Conservation (phyloP, 2,888 invertebrate species). For the Acanthosepion pharaonis region DNA sequence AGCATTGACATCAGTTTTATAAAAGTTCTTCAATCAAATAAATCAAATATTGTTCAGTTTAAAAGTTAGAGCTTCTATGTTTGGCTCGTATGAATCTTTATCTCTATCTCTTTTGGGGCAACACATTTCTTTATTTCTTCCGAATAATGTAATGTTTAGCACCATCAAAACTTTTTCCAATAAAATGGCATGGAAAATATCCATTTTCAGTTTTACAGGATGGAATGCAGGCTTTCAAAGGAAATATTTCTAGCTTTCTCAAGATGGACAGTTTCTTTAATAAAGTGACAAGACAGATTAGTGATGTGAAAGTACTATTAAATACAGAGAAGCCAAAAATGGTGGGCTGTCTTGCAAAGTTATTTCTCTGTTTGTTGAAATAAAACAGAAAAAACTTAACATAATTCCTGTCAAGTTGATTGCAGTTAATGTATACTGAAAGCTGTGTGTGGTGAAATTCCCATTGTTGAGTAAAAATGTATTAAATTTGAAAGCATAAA, state of each 20-base stretch:
- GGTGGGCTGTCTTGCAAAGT: not conserved
- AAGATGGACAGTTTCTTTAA: slow-evolving; percentile 18
- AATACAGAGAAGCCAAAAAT: not conserved
- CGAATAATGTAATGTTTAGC: too few species aligned
- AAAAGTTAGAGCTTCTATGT: too few species aligned
- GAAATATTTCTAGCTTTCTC: not conserved
- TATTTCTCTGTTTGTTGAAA: not conserved
- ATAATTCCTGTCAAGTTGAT: not conserved
- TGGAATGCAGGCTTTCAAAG: not conserved
- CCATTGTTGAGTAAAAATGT: too few species aligned
- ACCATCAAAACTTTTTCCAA: too few species aligned
- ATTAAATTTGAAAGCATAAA: not conserved
- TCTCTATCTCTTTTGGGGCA: too few species aligned
- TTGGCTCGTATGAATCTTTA: too few species aligned
- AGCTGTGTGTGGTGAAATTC: not conserved
- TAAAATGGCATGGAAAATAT: not conserved
- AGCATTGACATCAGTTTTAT: too few species aligned
- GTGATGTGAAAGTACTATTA: not conserved
- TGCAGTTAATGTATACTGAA: slow-evolving; percentile 20
- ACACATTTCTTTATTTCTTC: too few species aligned
- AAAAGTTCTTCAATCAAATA: too few species aligned
- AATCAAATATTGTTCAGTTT: too few species aligned
- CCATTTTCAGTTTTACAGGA: not conserved
- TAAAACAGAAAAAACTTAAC: not conserved
- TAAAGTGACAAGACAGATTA: slow-evolving; percentile 17